A percentile compares a stretch with the other conserved stretches of the same genome.
Conservation (phyloP, 2,113 vertebrate species). For the Trinectes maculatus region DNA sequence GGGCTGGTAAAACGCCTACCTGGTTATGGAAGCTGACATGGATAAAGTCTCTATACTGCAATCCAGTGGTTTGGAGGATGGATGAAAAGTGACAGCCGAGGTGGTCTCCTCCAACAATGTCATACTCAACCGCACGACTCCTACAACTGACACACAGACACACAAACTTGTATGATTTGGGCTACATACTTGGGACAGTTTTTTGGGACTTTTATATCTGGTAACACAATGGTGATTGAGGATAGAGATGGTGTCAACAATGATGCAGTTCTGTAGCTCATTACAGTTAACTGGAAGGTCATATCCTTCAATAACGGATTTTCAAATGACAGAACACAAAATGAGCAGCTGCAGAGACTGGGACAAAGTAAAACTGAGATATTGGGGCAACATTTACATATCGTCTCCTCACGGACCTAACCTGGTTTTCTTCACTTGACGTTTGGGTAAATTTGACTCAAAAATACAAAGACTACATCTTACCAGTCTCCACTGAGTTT, state of each 20-base stretch:
- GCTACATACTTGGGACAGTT: no score
- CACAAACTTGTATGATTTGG: neutral
- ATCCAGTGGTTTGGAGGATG: conserved; percentile 89
- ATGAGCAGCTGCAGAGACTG: no score
- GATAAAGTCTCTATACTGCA: conserved; percentile 96
- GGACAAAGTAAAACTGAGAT: no score
- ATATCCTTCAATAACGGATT: no score
- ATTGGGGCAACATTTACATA: no score
- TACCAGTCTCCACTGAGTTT: conserved; percentile 92
- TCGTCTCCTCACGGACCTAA: no score
- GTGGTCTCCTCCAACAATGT: conserved; percentile 87
- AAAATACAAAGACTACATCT: conserved; percentile 31
- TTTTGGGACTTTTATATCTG: no score
- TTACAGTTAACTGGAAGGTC: no score
- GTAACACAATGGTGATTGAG: no score
- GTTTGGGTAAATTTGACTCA: rapidly evolving
- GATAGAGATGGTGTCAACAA: neutral
- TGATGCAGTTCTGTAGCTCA: neutral
- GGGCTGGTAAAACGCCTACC: conserved; percentile 71
- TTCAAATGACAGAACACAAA: no score
- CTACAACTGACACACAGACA: conserved; percentile 80
- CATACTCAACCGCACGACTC: conserved; percentile 79
- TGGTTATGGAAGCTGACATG: conserved; percentile 95
- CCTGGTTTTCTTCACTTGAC: no score
- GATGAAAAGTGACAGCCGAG: conserved; percentile 90